Base-by-base conservation (phyloP, 2,113 vertebrate species). In the Chlamydotis undulata region DNA sequence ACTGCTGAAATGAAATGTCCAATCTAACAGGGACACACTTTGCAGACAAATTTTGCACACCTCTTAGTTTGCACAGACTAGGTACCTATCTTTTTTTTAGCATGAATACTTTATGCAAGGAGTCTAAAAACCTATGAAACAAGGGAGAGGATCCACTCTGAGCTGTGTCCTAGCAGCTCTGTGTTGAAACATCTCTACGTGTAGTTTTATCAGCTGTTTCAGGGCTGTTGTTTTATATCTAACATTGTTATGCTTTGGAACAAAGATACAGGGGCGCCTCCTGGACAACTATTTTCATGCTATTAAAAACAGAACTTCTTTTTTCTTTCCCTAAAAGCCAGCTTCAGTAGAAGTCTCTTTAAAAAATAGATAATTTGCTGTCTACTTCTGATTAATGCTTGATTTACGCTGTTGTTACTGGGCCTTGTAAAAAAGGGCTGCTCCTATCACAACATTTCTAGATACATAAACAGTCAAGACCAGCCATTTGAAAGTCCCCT, bases 381-480 rank as follows among this genome's bases (percentile, higher is more conserved):
- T 97, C 96, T 87, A 79, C 87, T 93, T 84, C 85, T 91, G 31
- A 55, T 95, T 96, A 95, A 95, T 96, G 92, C 89, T 96, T 96
- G 97, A 85, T 91, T 93, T 96, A 87, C 37, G 2, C 69, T 96
- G 88, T 96, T 97, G 41, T 86, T 94, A 95, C 84, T 94, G 93
- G 71, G 59, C 71, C 94, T 83, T 84, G 69, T 94, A 77, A 92
- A 94, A 92, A 95, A 68, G 74, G 80, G 60, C 90, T 96, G 93
- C 87, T 96, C 90, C 92, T 96, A 65, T 97, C 78, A 96, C 88
- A 95, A 94, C 95, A 97, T 97, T 96, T 94, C 81, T 94, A 95
- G 95, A 96, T 94, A 96, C 70, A 93, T 85, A 97, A 97, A 90
- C 96, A 93, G 60, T 83, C 53, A 71, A 69, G 93, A 95, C 47